A percentile compares a stretch with the other conserved stretches of the same genome.
phyloP scores from a whole-genome alignment of 2,888 invertebrate genomes.

The Alloplasta piceator region DNA sequence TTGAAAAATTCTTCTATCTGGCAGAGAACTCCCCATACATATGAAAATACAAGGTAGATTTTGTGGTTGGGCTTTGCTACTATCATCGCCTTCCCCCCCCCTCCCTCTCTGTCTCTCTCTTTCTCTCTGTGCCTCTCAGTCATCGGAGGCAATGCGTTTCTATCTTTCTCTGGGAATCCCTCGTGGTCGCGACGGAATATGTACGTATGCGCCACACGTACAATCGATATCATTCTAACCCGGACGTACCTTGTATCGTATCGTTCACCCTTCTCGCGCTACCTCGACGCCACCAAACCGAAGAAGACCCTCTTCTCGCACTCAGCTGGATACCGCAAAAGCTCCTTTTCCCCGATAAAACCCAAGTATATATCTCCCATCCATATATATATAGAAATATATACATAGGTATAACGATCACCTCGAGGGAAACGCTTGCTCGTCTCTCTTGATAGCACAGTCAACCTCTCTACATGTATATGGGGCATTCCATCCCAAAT shows the following conservation, averaged over 20 bases:
- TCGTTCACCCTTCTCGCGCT: slow-evolving; percentile 36
- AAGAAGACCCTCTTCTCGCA: background rate
- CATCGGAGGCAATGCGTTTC: too few relatives aligned
- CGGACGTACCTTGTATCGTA: slow-evolving; percentile 54
- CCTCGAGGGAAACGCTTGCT: background rate
- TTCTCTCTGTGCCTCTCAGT: too few relatives aligned
- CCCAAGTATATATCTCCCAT: slow-evolving; percentile 13
- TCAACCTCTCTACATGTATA: slow-evolving; percentile 28
- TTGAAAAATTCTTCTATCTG: too few relatives aligned
- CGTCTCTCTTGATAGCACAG: slow-evolving; percentile 26
- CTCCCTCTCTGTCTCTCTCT: slow-evolving; percentile 28
- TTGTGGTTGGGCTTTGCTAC: slow-evolving; percentile 13
- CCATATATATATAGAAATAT: too few relatives aligned
- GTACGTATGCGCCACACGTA: slow-evolving; percentile 67
- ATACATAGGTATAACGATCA: slow-evolving; percentile 1
- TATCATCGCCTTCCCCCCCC: background rate
- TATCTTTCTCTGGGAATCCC: too few relatives aligned
- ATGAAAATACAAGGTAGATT: background rate
- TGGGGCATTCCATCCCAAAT: too few relatives aligned
- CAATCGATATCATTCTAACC: slow-evolving; percentile 58
- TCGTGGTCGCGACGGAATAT: background rate
- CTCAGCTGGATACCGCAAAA: slow-evolving; percentile 15
- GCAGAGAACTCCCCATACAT: background rate
- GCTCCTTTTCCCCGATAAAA: slow-evolving; percentile 50
- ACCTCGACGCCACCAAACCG: background rate